Base-by-base conservation (phyloP, 2,888 invertebrate genomes). In the Hypena proboscidalis region DNA sequence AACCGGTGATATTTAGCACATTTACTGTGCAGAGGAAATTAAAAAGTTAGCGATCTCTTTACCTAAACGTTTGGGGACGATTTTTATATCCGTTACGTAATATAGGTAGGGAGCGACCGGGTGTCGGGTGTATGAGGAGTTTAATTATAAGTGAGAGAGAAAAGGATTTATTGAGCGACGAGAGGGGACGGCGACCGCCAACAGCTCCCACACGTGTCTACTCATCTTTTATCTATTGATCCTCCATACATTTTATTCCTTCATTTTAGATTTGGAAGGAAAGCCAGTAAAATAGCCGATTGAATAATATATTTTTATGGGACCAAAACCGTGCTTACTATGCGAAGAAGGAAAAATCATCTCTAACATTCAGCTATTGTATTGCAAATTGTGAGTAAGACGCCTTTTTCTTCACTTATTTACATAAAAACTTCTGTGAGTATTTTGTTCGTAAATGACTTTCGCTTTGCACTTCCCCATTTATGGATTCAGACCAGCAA, bases 241-340 rank as follows among this genome's bases (percentile, higher is more conserved):
- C 72, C 74, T 76, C 74, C 79, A 80, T 77, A 81, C 72, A 81
- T 82, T 80, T 75, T 70, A 81, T 80, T 75, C 80, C 71, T 79
- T 77, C 80, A 75, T 80, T 82, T 82, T 82, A 77, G 75, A 79
- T 81, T 81, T 75, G 67, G 60, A 78, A 73, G 76, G 72, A 70
- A 84, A 85, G 74, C 79, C 81, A 76, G 79, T 77, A 72, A 80
- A 82, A 85, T 84, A 79, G 78, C 74, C 85, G 77, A 86, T 89
- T 86, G 89, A 85, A 89, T 89, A 86, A 89, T 89, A 89, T 85
- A 86, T 85, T 85, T 88, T 85, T 83, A 86, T 85, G 79, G 79
- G 72, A 76, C 78, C 77, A 78, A 79, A 83, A 81, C 80, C 82
- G 75, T 73, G 80, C 83, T 86, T 84, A 83, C 85, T 81, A 81